Conservation (phyloP, 1,140 invertebrate genomes). For the Rhyacophila brunnea region DNA sequence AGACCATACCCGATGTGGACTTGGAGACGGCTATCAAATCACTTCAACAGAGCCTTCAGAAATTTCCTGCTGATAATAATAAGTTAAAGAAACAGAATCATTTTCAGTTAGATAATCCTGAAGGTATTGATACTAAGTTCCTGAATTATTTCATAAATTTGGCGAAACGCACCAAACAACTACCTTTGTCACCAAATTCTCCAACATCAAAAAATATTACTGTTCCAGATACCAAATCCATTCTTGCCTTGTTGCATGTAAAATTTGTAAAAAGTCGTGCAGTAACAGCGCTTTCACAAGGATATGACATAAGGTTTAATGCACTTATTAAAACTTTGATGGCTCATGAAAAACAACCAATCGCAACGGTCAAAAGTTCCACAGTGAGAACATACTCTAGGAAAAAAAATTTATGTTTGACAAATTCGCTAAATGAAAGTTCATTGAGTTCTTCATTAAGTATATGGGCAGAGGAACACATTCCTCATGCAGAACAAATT, state of each 20-base stretch:
- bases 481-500: neutral
- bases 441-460: neutral
- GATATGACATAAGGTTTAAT: neutral
- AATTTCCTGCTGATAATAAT: neutral
- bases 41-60: conserved; percentile 5
- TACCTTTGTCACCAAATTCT: neutral
- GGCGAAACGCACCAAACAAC: neutral
- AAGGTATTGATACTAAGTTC: conserved; percentile 1
- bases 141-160: conserved; percentile 13
- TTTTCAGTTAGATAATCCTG: neutral
- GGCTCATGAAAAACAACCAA: conserved; percentile 5
- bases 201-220: conserved; percentile 5
- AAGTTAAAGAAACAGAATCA: conserved; percentile 1
- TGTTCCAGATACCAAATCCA: conserved; percentile 4
- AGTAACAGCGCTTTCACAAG: neutral
- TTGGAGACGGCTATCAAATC: neutral
- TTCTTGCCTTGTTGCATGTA: conserved; percentile 13
- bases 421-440: neutral
- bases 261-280: conserved; percentile 12
- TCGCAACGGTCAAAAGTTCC: conserved; percentile 1
- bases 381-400: conserved; percentile 29
- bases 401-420: conserved; percentile 9
- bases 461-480: neutral
- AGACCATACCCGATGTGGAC: too few relatives aligned
- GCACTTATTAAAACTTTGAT: conserved; percentile 5